Percentiles rank a stretch among this genome's conserved stretches.
phyloP scores from a whole-genome alignment of 2,888 invertebrate species.

The Lutraria lutraria region DNA sequence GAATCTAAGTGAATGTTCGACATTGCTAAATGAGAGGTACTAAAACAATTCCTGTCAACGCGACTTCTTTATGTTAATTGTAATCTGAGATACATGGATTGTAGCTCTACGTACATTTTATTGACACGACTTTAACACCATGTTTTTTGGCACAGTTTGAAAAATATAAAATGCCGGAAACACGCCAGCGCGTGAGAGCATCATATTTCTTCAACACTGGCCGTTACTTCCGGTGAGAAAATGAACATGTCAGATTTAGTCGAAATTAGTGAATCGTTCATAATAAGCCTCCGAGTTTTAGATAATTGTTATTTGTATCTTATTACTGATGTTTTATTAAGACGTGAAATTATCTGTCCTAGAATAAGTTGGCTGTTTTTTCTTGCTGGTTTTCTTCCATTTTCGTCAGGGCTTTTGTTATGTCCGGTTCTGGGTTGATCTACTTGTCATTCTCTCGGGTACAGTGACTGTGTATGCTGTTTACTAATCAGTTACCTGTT shows the following conservation, averaged over 20 bases:
- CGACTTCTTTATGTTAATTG: neutral
- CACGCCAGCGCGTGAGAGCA: neutral
- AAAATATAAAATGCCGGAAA: slow-evolving; percentile 23
- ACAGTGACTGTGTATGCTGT: neutral
- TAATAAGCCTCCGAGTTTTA: neutral
- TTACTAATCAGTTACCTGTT: too few relatives aligned
- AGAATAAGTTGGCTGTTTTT: neutral
- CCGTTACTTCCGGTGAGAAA: slow-evolving; percentile 20
- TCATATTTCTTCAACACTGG: neutral
- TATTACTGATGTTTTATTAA: neutral
- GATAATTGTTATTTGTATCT: neutral
- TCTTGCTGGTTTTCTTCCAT: neutral
- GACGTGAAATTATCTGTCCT: neutral
- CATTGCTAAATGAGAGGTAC: neutral
- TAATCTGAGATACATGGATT: neutral
- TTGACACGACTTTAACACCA: neutral
- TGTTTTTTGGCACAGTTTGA: slow-evolving; percentile 24
- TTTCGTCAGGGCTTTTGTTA: neutral
- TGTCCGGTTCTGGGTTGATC: neutral
- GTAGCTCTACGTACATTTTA: neutral
- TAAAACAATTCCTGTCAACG: neutral
- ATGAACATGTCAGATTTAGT: neutral
- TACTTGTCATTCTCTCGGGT: neutral
- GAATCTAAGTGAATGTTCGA: neutral
- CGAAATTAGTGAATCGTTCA: neutral